Percentiles rank a stretch among this genome's conserved stretches.
Evolutionary conservation across 2,888 invertebrate species (phyloP).

Genomic region (Germaria angustata): DNA sequence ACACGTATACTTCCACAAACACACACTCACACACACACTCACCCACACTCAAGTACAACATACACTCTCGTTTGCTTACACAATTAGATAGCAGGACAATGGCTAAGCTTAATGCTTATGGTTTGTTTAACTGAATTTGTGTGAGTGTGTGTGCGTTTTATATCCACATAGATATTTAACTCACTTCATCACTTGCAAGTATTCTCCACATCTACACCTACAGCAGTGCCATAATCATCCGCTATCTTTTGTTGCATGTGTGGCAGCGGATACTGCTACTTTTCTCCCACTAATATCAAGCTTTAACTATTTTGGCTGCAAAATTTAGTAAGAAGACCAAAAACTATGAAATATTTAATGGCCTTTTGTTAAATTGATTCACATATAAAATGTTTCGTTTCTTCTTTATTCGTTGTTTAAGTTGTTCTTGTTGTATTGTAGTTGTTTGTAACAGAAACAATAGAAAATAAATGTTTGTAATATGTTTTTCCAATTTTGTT

Average conservation of each 20-base stretch:
- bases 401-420: constrained; percentile 13
- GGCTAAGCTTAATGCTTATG: constrained; percentile 21
- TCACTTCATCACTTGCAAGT: constrained; percentile 4
- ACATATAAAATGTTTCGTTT: constrained; percentile 43
- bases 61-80: not conserved
- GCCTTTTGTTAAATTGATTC: constrained; percentile 60
- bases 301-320: constrained; percentile 35
- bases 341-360: constrained; percentile 51
- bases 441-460: constrained; percentile 7
- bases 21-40: not conserved
- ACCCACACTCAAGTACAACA: no score
- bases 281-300: not conserved
- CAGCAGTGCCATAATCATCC: not conserved
- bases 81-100: constrained; percentile 31
- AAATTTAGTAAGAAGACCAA: constrained; percentile 54
- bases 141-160: not conserved
- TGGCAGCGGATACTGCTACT: not conserved
- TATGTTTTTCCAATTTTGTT: not conserved
- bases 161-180: not conserved
- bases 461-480: no score
- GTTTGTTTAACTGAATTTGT: not conserved
- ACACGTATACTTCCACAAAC: constrained; percentile 34
- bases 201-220: not conserved
- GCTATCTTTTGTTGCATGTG: not conserved
- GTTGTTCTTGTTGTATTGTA: constrained; percentile 1